Conservation (phyloP, 2,888 invertebrate species). For the Eupithecia inturbata region DNA sequence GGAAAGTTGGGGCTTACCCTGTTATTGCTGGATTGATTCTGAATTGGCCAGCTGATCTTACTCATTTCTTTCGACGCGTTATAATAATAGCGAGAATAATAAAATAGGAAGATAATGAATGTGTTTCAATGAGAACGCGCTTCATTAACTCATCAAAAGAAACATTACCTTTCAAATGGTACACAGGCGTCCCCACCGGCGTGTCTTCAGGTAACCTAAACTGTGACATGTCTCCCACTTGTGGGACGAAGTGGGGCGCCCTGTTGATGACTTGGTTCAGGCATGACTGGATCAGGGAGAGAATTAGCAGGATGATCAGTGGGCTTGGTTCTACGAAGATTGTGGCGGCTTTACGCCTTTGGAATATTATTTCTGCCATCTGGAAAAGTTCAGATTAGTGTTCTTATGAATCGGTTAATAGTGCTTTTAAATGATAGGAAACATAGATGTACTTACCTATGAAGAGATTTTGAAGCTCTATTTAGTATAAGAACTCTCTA, state of each 20-base stretch:
- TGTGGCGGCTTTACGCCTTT: slow-evolving; percentile 68
- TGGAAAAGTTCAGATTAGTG: slow-evolving; percentile 45
- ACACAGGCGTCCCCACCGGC: slow-evolving; percentile 89
- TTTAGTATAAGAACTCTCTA: not conserved
- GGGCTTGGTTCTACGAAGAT: slow-evolving; percentile 66
- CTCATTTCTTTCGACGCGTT: not conserved
- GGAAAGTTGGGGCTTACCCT: too few relatives aligned
- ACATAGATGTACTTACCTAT: not conserved
- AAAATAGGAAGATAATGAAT: not conserved
- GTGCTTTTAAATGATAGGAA: not conserved
- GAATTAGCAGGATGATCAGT: slow-evolving; percentile 63
- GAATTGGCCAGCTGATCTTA: not conserved
- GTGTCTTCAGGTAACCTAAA: slow-evolving; percentile 90
- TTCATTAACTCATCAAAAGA: not conserved
- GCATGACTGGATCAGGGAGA: slow-evolving; percentile 60
- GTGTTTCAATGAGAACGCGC: not conserved
- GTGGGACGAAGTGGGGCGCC: slow-evolving; percentile 89
- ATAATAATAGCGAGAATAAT: too few relatives aligned
- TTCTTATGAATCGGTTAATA: not conserved
- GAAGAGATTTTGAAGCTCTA: not conserved
- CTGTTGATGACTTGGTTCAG: slow-evolving; percentile 86
- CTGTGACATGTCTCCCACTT: slow-evolving; percentile 90
- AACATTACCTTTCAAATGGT: slow-evolving; percentile 87
- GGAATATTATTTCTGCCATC: slow-evolving; percentile 80
- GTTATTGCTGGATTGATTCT: too few relatives aligned